Base-by-base conservation (phyloP, 1,140 invertebrate genomes). In the Pseudomyrmex cubaensis region DNA sequence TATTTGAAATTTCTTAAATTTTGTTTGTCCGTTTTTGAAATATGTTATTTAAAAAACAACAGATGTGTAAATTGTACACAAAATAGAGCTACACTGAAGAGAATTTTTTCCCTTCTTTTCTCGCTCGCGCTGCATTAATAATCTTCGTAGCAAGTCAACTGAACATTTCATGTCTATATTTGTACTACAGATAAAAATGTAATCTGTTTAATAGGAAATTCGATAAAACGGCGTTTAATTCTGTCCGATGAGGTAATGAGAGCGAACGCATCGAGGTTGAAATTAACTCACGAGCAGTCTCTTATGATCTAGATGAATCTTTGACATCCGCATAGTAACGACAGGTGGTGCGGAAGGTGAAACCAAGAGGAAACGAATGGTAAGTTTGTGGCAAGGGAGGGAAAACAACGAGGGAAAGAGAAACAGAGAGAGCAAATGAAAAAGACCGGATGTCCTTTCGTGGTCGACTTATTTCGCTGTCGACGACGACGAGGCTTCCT, bases 381-480 rank as follows among this genome's bases (percentile, higher is more conserved):
- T 50, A 46, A 59, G 54, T 76, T 85, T 85, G 70, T 63, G 80
- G 62, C 20, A n/a, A 84, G 56, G 3, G 20, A 50, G 22, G 57
- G 56, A n/a, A 62, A 64, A 46, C 35, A 57, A 57, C 48, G 56
- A 63, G 52, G 12, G 13, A 22, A 13, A 44, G 13, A 63, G 56
- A 80, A 52, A 56, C 35, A 67, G 84, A 73, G 67, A 57, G 73
- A 59, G 59, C 67, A 85, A 85, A 85, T 80, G 85, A 90, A 80
- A 87, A 85, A 87, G 87, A 91, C 88, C 93, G 93, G 93, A 94
- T 93, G 92, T 94, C 90, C 91, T 94, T 94, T 93, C 93, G 93
- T 93, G 93, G 90, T 93, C 92, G 93, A 93, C 91, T 93, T 93
- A 89, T 90, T 92, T 92, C 85, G 89, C 85, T 87, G 85, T 75